phyloP scores from a whole-genome alignment of 37 sponge, comb jelly and placozoan species.

The Geodia barretti region DNA sequence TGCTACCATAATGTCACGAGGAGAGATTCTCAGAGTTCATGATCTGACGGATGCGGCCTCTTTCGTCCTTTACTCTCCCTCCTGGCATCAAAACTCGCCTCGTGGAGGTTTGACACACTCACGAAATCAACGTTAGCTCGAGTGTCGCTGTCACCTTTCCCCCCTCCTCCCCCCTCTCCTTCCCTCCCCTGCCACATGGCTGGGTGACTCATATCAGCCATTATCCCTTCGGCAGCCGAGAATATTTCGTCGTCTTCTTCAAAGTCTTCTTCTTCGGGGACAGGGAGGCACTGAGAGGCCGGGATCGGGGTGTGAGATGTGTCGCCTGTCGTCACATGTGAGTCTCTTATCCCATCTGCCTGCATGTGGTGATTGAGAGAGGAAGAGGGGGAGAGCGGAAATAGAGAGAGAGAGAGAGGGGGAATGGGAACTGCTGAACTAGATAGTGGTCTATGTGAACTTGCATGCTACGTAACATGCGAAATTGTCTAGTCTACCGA shows the following conservation, averaged over 20 bases:
- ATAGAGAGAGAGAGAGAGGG: neutral
- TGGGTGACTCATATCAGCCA: neutral
- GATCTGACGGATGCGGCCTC: neutral
- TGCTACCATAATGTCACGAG: too few relatives aligned
- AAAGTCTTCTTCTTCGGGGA: neutral
- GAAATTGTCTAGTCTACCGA: too few relatives aligned
- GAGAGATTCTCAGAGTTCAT: neutral
- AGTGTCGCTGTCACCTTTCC: neutral
- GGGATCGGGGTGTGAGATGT: neutral
- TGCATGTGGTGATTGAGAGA: conserved; percentile 11
- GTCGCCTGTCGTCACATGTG: neutral
- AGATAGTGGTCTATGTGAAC: too few relatives aligned
- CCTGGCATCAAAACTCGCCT: too few relatives aligned
- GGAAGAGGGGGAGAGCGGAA: neutral
- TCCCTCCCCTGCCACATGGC: neutral
- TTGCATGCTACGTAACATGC: too few relatives aligned
- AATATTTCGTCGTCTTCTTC: neutral
- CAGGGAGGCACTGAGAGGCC: neutral
- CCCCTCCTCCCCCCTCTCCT: neutral
- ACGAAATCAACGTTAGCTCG: neutral
- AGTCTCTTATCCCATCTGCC: conserved; percentile 69
- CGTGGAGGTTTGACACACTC: neutral
- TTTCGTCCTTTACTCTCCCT: too few relatives aligned
- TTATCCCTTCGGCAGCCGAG: neutral
- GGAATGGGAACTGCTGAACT: neutral